Base-by-base conservation (phyloP, 2,888 invertebrate genomes). In the Tetragnatha montana region DNA sequence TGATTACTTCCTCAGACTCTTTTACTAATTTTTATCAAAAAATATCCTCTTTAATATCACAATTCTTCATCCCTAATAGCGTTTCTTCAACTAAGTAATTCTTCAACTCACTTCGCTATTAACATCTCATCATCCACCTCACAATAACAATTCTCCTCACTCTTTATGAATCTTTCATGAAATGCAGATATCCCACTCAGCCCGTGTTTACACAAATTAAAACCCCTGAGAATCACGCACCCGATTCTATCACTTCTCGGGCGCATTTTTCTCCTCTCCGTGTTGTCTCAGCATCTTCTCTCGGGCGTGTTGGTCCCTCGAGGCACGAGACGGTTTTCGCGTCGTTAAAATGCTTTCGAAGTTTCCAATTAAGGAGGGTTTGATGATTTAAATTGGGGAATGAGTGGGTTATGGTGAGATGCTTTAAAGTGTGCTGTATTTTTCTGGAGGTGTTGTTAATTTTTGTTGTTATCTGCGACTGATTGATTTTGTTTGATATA, bases 311-410 rank as follows among this genome's bases (percentile, higher is more conserved):
- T 10, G 60, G 19, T 51, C 17, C n/a, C n/a, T 76, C 4, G 19
- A 10, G 12, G 2, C 7, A 49, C 49, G 73, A 81, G 49, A 50
- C 73, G 50, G 21, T 71, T 81, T 50, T 19, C 81, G 21, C 73
- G 81, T 81, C 21, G 7, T 81, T 81, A 49, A 71, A 81, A 81
- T 6, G 19, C 19, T 81, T 69, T 81, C 81, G 21, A 73, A 19
- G 49, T 73, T 21, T 73, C 21, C 50, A 71, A 81, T 81, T 35
- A 51, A 8, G 49, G 14, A 49, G 73, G 50, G 71, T 81, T 71
- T 71, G 60, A 60, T 17, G 60, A 4, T 8, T 60, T 60, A 60
- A 60, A 60, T 60, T 60, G 60, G 10, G 10, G 60, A 10, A 35
- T 17, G 60, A 60, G 10, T 8, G 60, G 35, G 1, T 35, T 35